A percentile compares a stretch with the other conserved stretches of the same genome.
These are phyloP conservation scores for Myocastor coypus DNA, from an alignment of 2,113 vertebrate genomes.

Conservation along the genomic window DNA sequence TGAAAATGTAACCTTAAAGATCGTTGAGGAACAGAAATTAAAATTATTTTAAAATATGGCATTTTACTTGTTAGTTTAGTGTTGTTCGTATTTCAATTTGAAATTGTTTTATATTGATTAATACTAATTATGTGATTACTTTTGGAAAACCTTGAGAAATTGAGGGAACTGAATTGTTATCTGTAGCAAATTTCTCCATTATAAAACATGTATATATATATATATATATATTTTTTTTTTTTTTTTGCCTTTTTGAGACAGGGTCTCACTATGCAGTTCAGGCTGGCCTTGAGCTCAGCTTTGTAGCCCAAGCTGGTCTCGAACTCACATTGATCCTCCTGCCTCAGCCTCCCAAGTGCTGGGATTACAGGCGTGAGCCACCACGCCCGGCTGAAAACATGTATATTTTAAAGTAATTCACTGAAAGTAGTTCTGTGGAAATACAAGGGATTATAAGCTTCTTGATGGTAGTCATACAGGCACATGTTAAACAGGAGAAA, in stretches of 20 bases:
- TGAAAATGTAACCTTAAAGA: background rate
- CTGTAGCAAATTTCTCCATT: background rate
- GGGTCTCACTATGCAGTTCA: no score
- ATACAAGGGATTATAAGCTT: constrained; percentile 14
- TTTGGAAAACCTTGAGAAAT: background rate
- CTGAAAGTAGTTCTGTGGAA: background rate
- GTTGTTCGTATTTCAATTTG: background rate
- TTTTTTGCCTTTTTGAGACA: no score
- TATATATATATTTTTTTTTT: no score
- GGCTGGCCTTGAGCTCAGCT: no score
- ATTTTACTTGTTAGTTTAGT: background rate
- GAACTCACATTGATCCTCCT: no score
- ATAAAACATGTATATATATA: no score
- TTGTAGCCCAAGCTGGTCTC: no score
- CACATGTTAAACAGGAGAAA: constrained; percentile 65
- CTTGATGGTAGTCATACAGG: constrained; percentile 56
- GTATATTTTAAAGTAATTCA: constrained; percentile 36
- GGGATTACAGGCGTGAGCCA: no score
- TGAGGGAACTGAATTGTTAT: background rate
- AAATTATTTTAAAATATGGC: background rate
- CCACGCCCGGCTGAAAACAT: no score
- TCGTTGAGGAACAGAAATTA: constrained; percentile 19
- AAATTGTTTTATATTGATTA: background rate
- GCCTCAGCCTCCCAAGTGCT: no score
- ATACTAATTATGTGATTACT: background rate